These are phyloP conservation scores for Austrofundulus limnaeus DNA, from an alignment of 2,113 vertebrate species.

Conservation along the genomic window DNA sequence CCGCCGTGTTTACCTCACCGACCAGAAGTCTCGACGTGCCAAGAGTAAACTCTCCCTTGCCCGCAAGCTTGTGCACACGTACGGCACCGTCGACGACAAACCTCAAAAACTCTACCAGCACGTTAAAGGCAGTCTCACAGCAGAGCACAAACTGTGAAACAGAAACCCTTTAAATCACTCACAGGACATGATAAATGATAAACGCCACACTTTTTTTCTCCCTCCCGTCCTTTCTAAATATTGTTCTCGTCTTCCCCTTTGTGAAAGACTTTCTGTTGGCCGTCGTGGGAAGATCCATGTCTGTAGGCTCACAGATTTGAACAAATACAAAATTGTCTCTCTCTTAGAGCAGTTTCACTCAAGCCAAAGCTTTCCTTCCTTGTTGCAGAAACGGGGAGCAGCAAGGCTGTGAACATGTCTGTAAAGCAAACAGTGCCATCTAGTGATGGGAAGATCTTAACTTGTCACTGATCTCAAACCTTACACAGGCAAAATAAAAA, in stretches of 20 bases:
- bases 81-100: conserved; percentile 10
- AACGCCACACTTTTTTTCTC: conserved; percentile 32
- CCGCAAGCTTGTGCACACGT: neutral
- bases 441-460: conserved; percentile 67
- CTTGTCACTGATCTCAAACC: neutral
- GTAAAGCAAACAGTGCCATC: conserved; percentile 84
- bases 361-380: conserved; percentile 36
- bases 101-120: conserved; percentile 33
- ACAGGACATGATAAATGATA: conserved; percentile 46
- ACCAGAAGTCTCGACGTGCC: conserved; percentile 70
- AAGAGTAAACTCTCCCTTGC: conserved; percentile 71
- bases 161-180: conserved; percentile 52
- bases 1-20: conserved; percentile 71
- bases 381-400: conserved; percentile 16
- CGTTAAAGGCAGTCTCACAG: conserved; percentile 42
- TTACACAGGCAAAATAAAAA: neutral
- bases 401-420: conserved; percentile 44
- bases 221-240: conserved; percentile 23
- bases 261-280: conserved; percentile 32
- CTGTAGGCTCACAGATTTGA: conserved; percentile 53
- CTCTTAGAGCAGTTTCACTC: conserved; percentile 50
- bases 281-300: conserved; percentile 47
- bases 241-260: conserved; percentile 18
- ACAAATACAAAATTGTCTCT: conserved; percentile 52
- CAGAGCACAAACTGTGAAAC: conserved; percentile 35